Conservation (phyloP, 2,797 vertebrate genomes). For the Antrozous pallidus region DNA sequence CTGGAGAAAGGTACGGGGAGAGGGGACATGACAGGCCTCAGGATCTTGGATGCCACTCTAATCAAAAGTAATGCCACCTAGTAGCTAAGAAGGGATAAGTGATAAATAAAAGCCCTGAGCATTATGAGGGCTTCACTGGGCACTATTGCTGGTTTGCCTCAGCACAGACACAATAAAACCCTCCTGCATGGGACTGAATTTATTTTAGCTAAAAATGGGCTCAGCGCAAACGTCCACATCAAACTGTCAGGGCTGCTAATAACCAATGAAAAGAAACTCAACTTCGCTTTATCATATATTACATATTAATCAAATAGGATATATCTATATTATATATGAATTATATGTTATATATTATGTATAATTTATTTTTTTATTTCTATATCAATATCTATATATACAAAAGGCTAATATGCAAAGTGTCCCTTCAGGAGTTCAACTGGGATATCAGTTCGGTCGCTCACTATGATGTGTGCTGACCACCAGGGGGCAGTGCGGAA, state of each 20-base stretch:
- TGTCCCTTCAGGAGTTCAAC: too few relatives aligned
- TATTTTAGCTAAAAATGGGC: not conserved
- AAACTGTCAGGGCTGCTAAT: not conserved
- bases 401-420: too few relatives aligned
- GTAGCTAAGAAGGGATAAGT: not conserved
- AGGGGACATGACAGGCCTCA: not conserved
- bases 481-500: too few relatives aligned
- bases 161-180: not conserved
- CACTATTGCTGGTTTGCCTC: not conserved
- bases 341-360: not conserved
- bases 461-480: too few relatives aligned
- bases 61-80: not conserved
- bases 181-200: not conserved
- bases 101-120: not conserved
- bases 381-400: not conserved
- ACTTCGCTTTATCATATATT: not conserved
- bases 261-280: not conserved
- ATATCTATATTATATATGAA: not conserved
- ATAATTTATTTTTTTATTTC: not conserved
- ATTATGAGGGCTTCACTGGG: not conserved
- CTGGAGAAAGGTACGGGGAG: not conserved
- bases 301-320: not conserved
- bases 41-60: not conserved
- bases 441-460: too few relatives aligned
- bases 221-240: not conserved